Conservation (phyloP, 1,140 invertebrate species). For the Solenopsis invicta region DNA sequence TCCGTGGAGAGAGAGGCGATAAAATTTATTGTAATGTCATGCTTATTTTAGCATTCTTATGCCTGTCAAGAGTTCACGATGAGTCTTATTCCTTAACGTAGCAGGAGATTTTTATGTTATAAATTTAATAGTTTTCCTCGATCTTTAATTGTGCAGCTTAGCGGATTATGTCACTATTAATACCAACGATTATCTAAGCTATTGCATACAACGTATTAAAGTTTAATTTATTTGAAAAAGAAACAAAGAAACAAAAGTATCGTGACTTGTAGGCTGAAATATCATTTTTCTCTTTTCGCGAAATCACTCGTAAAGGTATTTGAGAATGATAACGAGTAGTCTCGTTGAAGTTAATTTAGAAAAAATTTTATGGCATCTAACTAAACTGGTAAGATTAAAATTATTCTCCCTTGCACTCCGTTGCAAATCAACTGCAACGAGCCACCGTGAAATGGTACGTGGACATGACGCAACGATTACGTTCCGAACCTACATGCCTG, state of each 20-base stretch:
- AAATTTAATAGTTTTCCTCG: conserved; percentile 17
- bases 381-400: neutral
- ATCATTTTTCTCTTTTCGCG: neutral
- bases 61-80: neutral
- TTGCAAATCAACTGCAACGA: conserved; percentile 26
- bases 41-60: conserved; percentile 36
- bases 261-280: neutral
- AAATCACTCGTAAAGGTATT: neutral
- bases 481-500: conserved; percentile 31
- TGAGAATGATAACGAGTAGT: neutral
- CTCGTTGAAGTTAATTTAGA: neutral
- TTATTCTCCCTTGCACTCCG: neutral
- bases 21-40: conserved; percentile 39
- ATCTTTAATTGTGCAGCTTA: conserved; percentile 10
- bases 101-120: neutral
- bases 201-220: neutral
- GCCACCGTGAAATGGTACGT: conserved; percentile 21
- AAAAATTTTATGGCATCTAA: neutral
- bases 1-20: neutral
- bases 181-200: neutral
- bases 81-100: conserved; percentile 10
- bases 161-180: neutral
- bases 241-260: neutral
- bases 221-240: neutral
- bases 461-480: conserved; percentile 12